These are phyloP conservation scores for Chalcosyrphus nemorum DNA, from an alignment of 2,888 invertebrate species.

Conservation along the genomic window DNA sequence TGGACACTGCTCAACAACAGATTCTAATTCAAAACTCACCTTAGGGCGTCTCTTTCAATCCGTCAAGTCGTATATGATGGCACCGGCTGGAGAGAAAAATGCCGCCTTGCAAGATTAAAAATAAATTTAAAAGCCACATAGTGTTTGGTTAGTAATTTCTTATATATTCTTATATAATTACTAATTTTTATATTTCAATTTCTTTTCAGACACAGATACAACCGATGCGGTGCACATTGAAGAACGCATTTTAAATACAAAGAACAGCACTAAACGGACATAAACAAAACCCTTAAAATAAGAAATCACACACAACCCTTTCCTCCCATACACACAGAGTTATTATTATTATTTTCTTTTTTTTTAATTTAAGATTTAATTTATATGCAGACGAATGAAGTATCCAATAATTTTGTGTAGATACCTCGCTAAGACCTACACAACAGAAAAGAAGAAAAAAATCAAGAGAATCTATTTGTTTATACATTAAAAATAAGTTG, in stretches of 20 bases:
- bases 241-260: not conserved
- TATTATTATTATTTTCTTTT: not conserved
- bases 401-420: not conserved
- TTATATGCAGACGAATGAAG: not conserved
- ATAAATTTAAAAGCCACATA: not conserved
- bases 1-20: slow-evolving; percentile 20
- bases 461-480: not conserved
- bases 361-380: not conserved
- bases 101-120: slow-evolving; percentile 44
- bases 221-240: not conserved
- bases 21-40: slow-evolving; percentile 31
- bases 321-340: not conserved
- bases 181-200: not conserved
- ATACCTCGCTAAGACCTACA: not conserved
- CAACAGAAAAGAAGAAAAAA: not conserved
- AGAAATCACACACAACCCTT: slow-evolving; percentile 5
- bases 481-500: not conserved
- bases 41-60: slow-evolving; percentile 64
- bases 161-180: not conserved
- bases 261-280: not conserved
- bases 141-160: slow-evolving; percentile 21
- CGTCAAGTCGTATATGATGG: slow-evolving; percentile 63
- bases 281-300: not conserved
- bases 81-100: slow-evolving; percentile 44
- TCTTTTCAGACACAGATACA: not conserved